These are phyloP conservation scores for Euplexia lucipara DNA, from an alignment of 2,888 invertebrate genomes.

Conservation along the genomic window DNA sequence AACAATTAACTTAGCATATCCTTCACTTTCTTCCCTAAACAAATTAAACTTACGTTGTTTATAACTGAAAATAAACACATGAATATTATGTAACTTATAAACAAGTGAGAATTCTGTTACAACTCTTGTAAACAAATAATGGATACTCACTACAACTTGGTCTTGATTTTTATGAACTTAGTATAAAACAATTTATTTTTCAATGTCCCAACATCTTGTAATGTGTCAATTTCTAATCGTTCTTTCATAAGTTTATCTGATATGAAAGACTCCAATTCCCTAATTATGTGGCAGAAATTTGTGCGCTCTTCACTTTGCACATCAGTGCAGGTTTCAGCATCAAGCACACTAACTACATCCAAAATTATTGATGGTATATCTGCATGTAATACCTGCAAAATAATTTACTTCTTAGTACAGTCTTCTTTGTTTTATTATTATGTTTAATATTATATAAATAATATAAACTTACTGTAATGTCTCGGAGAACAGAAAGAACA, in stretches of 20 bases:
- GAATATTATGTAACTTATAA: neutral
- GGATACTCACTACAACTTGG: constrained; percentile 98
- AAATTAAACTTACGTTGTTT: constrained; percentile 99
- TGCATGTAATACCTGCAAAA: constrained; percentile 93
- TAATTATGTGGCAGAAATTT: constrained; percentile 94
- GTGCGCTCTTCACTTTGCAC: constrained; percentile 93
- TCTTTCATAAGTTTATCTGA: constrained; percentile 97
- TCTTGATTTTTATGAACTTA: constrained; percentile 99
- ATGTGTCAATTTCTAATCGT: constrained; percentile 97
- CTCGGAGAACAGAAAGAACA: constrained; percentile 93
- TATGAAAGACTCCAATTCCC: constrained; percentile 95
- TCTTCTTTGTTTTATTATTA: neutral
- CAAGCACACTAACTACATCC: constrained; percentile 96
- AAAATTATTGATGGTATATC: constrained; percentile 96
- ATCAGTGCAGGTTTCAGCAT: constrained; percentile 95
- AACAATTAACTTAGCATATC: constrained; percentile 98
- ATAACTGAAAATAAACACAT: constrained; percentile 93
- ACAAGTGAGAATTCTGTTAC: neutral
- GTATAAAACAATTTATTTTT: constrained; percentile 97
- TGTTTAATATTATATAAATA: neutral
- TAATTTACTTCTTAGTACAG: neutral
- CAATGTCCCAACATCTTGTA: constrained; percentile 97
- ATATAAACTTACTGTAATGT: constrained; percentile 93
- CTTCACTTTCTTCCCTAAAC: constrained; percentile 99
- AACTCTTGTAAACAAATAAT: neutral